A percentile compares a stretch with the other conserved stretches of the same genome.
phyloP scores from a whole-genome alignment of 2,113 vertebrate species.

The Chloropsis hardwickii region DNA sequence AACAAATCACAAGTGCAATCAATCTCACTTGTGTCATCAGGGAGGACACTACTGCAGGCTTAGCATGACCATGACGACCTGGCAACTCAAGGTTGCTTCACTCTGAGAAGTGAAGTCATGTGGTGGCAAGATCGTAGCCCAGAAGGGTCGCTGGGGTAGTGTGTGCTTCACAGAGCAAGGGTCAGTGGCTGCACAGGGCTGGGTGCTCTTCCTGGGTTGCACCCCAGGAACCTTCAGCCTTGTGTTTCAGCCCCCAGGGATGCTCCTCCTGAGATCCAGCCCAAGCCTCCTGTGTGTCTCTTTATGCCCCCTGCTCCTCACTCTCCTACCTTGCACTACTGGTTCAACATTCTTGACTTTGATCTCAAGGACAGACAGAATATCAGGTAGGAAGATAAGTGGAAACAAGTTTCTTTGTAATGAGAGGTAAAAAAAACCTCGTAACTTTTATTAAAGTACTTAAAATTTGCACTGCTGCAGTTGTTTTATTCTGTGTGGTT shows the following conservation, averaged over 20 bases:
- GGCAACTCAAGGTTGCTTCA: neutral
- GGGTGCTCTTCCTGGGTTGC: fast-evolving
- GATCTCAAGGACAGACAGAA: neutral
- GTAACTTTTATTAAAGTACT: neutral
- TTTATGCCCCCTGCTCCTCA: neutral
- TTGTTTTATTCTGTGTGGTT: neutral
- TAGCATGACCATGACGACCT: neutral
- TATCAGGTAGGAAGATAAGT: neutral
- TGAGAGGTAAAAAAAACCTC: neutral
- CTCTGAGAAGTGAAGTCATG: neutral
- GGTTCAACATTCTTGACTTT: neutral
- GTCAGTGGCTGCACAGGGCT: neutral
- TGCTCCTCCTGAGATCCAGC: neutral
- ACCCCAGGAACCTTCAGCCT: neutral
- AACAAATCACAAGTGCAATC: slow-evolving; percentile 26
- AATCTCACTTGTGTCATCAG: slow-evolving; percentile 25
- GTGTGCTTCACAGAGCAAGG: neutral
- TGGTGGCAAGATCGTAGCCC: fast-evolving
- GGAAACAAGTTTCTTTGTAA: neutral
- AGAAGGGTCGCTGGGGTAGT: neutral
- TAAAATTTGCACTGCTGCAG: neutral
- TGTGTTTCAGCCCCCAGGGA: fast-evolving
- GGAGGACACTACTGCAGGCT: neutral
- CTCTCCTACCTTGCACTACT: fast-evolving
- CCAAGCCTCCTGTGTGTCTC: fast-evolving